phyloP scores from a whole-genome alignment of 2,797 vertebrate genomes.

The Ctenochaetus hawaiiensis region DNA sequence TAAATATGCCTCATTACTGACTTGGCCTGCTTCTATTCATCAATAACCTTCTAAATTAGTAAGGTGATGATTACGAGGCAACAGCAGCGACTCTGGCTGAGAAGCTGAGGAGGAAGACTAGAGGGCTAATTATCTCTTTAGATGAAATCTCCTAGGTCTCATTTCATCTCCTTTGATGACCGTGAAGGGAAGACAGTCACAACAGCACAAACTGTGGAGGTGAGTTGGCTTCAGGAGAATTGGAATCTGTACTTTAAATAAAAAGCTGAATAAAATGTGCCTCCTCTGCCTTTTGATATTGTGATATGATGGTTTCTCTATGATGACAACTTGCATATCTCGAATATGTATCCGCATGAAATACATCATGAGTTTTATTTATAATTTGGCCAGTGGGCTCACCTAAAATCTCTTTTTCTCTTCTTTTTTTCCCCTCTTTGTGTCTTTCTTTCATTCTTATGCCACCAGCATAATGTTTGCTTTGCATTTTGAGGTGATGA shows the following conservation, averaged over 20 bases:
- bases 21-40: conserved; percentile 32
- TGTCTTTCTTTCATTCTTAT: conserved; percentile 12
- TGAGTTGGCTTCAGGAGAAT: conserved; percentile 18
- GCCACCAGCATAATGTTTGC: conserved; percentile 8
- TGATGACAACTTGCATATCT: not conserved
- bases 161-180: conserved; percentile 51
- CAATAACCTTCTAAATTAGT: conserved; percentile 34
- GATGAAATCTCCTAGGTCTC: conserved; percentile 56
- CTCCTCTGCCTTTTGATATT: not conserved
- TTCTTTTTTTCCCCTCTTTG: too few relatives aligned
- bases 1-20: conserved; percentile 10
- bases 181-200: conserved; percentile 30
- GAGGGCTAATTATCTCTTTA: conserved; percentile 67
- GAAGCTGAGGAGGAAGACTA: conserved; percentile 48
- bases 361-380: not conserved
- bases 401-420: not conserved
- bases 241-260: not conserved
- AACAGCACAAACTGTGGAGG: conserved; percentile 27
- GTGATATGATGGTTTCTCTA: conserved; percentile 10
- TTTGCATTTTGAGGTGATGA: conserved; percentile 25
- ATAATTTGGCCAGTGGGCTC: not conserved
- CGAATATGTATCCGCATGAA: not conserved
- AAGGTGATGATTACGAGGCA: conserved; percentile 57
- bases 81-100: conserved; percentile 59
- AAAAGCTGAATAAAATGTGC: not conserved